These are phyloP conservation scores for Zaprionus kolodkinae DNA, from an alignment of 1,140 invertebrate genomes.

Conservation along the genomic window DNA sequence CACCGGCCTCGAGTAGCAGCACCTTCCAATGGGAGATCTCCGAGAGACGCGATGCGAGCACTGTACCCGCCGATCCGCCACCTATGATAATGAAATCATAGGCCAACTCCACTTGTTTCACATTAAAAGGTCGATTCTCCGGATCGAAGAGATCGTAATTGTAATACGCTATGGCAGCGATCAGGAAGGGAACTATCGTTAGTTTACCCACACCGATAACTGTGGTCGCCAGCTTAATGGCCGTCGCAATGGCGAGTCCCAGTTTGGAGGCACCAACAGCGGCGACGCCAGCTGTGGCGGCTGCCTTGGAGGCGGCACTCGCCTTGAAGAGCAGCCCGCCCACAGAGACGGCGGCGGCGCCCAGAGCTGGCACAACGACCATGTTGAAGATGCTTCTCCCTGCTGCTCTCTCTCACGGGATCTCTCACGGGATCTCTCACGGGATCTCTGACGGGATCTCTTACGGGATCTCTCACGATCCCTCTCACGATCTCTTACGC, in stretches of 20 bases:
- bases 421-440: not conserved
- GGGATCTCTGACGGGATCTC: not conserved
- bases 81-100: slow-evolving; percentile 94
- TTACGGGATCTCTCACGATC: too few species aligned
- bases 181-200: slow-evolving; percentile 90
- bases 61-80: slow-evolving; percentile 93
- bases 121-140: slow-evolving; percentile 91
- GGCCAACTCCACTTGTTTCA: slow-evolving; percentile 86
- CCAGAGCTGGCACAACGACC: slow-evolving; percentile 74
- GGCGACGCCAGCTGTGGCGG: slow-evolving; percentile 70
- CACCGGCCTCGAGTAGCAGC: slow-evolving; percentile 94
- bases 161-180: slow-evolving; percentile 92
- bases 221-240: slow-evolving; percentile 88
- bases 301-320: slow-evolving; percentile 73
- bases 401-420: too few species aligned
- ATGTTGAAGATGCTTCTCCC: slow-evolving; percentile 28
- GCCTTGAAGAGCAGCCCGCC: slow-evolving; percentile 79
- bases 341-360: slow-evolving; percentile 74
- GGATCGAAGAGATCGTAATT: slow-evolving; percentile 94
- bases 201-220: slow-evolving; percentile 89
- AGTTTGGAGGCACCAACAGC: slow-evolving; percentile 75
- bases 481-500: not conserved
- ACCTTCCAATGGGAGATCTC: slow-evolving; percentile 92
- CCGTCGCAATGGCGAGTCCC: slow-evolving; percentile 85
- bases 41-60: slow-evolving; percentile 93